Base-by-base conservation (phyloP, 2,113 vertebrate genomes). In the Apteryx owenii region DNA sequence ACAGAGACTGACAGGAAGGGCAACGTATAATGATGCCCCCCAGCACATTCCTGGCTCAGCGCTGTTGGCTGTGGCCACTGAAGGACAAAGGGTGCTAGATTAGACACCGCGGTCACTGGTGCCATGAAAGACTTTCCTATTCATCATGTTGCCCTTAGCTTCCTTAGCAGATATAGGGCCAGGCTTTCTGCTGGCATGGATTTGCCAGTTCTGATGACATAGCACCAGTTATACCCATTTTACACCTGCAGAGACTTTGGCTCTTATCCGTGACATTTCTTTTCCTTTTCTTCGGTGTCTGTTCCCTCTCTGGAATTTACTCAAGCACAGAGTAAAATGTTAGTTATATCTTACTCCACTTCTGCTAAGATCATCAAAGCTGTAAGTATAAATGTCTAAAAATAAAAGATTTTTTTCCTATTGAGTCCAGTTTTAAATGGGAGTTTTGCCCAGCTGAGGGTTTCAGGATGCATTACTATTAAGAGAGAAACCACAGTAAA, bases 21-120 rank as follows among this genome's bases (percentile, higher is more conserved):
- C 88, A 78, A 93, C 85, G 71, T 40, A 66, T 73, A 88, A 70
- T 0, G 2, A 88, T 88, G 88, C 46, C 92, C 79, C 85, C 64
- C 60, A 86, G 96, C 93, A 88, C 95, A 97, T 96, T 96, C 95
- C 79, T 96, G 36, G 60, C 79, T 50, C 29, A 76, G 68, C 7
- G 0, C 48, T 81, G 28, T 65, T 95, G 92, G 76, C 64, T 38
- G 9, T 19, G 72, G 76, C 46, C 1, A 1, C 14, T 29, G 91
- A 53, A 79, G 81, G 64, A 81, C 75, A 58, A 71, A 54, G 7
- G 31, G 50, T 0, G 0, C 79, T 66, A 71, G 85, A 70, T 88
- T 73, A 85, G 79, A 88, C 62, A 88, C 79, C 25, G 28, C 56
- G 61, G 68, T 44, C 76, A 81, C 28, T 1, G 1, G 58, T 56